Base-by-base conservation (phyloP, 1,140 invertebrate genomes). In the Eueides isabella region DNA sequence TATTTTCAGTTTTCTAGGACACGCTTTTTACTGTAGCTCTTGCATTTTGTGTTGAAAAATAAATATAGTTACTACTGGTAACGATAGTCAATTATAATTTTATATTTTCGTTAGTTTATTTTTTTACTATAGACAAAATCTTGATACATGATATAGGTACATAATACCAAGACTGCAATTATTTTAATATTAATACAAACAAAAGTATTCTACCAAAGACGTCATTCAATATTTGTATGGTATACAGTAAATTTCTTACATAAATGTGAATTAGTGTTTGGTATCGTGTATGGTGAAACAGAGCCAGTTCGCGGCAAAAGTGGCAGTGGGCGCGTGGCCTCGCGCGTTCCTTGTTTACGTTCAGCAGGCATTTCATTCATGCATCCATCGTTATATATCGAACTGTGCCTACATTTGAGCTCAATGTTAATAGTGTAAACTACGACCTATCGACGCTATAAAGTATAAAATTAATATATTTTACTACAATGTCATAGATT, bases 291-390 rank as follows among this genome's bases (percentile, higher is more conserved):
- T 61, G 26, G 35, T 48, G 67, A 69, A 61, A 69, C 55, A 48
- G n/a, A n/a, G 44, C 41, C 67, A 69, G 29, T 61, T 28, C 67
- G 67, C 67, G 67, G 67, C 44, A 69, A 61, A n/a, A 6, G 28
- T 11, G 63, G 66, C 71, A 69, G 79, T 79, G 70, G 75, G 75
- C 75, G 80, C 76, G 74, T 77, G 78, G 76, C 78, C 76, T 80
- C 74, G 71, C 69, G 76, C 75, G 44, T 68, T 77, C 71, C 83
- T 84, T 88, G 85, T 87, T 87, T 87, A 87, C 85, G 79, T 87
- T 89, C 71, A 68, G 77, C 70, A 72, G 72, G 67, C 77, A 83
- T 82, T 87, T 83, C 85, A 88, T 88, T 88, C 83, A 87, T 74
- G 69, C 74, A 72, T 82, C 75, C 64, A 79, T 74, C 71, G 75